Evolutionary conservation across 2,888 invertebrate species (phyloP).

Genomic region (Drosophila falleni): DNA sequence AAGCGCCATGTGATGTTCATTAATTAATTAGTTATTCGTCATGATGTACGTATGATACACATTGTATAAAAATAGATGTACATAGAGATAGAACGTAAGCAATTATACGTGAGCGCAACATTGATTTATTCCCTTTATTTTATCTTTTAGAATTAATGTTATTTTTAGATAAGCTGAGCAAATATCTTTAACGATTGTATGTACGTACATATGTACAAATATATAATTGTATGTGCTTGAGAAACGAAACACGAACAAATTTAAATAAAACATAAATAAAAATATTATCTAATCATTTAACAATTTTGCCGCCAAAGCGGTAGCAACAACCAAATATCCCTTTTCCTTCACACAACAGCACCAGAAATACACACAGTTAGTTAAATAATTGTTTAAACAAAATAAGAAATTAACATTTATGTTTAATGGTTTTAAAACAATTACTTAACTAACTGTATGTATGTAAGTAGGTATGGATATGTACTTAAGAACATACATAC

Average conservation of each 20-base stretch:
- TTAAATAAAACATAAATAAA: slow-evolving; percentile 2
- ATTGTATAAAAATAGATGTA: not conserved
- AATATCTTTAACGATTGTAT: not conserved
- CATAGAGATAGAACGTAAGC: not conserved
- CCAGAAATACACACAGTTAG: not conserved
- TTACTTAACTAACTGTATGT: no score
- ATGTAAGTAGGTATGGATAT: not conserved
- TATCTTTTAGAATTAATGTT: slow-evolving; percentile 8
- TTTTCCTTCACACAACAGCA: not conserved
- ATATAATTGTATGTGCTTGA: not conserved
- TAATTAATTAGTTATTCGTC: slow-evolving; percentile 14
- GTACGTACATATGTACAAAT: not conserved
- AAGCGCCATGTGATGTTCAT: not conserved
- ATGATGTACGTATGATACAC: not conserved
- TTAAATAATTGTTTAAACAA: not conserved
- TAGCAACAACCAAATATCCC: not conserved
- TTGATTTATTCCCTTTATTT: slow-evolving; percentile 25
- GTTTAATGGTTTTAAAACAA: not conserved
- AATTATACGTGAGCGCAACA: slow-evolving; percentile 6
- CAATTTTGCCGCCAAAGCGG: slow-evolving; percentile 36
- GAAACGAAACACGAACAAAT: not conserved
- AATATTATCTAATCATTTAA: slow-evolving; percentile 1
- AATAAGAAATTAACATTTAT: not conserved
- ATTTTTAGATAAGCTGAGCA: slow-evolving; percentile 25
- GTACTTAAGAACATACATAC: slow-evolving; percentile 4